These are phyloP conservation scores for Ylistrum balloti DNA, from an alignment of 1,140 invertebrate genomes.

Conservation along the genomic window DNA sequence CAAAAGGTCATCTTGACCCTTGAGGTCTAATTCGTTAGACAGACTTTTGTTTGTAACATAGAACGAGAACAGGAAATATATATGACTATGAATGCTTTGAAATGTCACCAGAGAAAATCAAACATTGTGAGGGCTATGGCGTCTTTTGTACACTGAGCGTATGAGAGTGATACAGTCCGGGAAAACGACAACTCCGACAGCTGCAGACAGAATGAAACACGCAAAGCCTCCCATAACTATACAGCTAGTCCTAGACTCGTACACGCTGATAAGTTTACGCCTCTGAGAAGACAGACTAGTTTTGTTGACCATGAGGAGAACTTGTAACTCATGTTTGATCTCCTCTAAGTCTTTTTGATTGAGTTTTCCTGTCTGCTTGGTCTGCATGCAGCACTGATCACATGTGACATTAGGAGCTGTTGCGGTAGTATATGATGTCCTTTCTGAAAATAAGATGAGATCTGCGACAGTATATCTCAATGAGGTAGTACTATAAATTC, in stretches of 20 bases:
- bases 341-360: background rate
- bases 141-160: background rate
- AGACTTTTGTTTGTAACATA: too few species aligned
- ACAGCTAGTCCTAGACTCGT: background rate
- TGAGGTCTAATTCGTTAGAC: too few species aligned
- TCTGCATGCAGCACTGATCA: background rate
- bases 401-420: background rate
- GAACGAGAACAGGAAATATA: too few species aligned
- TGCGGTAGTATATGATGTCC: too few species aligned
- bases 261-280: background rate
- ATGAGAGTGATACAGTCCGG: background rate
- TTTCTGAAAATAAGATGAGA: too few species aligned
- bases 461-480: too few species aligned
- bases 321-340: background rate
- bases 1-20: too few species aligned
- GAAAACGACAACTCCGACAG: background rate
- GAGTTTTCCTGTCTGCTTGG: background rate
- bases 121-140: too few species aligned
- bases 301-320: background rate
- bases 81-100: too few species aligned
- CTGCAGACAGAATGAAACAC: background rate
- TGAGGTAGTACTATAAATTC: background rate
- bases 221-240: background rate
- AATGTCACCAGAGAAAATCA: too few species aligned
- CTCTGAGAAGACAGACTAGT: background rate